phyloP scores from a whole-genome alignment of 2,113 vertebrate genomes.

The Steatornis caripensis region DNA sequence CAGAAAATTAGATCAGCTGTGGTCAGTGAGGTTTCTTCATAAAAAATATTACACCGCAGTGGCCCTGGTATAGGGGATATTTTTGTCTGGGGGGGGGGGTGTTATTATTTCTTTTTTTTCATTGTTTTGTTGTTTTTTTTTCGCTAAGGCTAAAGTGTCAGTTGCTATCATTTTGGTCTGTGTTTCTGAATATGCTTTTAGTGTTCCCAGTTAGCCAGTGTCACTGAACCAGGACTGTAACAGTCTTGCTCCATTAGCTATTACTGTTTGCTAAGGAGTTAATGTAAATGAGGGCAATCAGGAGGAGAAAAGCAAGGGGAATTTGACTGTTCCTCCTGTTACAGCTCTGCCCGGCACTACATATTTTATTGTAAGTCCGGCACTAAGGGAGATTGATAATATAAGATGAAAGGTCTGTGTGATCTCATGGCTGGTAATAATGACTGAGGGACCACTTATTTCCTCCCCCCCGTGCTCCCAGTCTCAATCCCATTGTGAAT shows the following conservation, averaged over 20 bases:
- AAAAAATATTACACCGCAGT: not conserved
- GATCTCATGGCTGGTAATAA: conserved; percentile 45
- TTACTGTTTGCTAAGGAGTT: conserved; percentile 27
- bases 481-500: not conserved
- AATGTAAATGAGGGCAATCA: conserved; percentile 8
- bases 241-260: conserved; percentile 19
- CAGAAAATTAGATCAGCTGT: not conserved
- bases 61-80: not conserved
- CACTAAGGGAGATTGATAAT: conserved; percentile 31
- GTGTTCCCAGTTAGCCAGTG: not conserved
- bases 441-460: conserved; percentile 1
- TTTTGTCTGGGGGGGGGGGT: not conserved
- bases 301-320: conserved; percentile 18
- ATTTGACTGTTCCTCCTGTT: conserved; percentile 9
- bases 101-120: not conserved
- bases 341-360: not conserved
- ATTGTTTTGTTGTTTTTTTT: not conserved
- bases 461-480: not conserved
- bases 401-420: conserved; percentile 42
- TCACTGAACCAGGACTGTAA: conserved; percentile 5
- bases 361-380: conserved; percentile 2
- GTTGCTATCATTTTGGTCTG: not conserved
- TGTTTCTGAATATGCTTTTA: conserved; percentile 16
- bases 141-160: not conserved
- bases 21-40: not conserved